Base-by-base conservation (phyloP, 2,888 invertebrate genomes). In the Calameuta idolon region DNA sequence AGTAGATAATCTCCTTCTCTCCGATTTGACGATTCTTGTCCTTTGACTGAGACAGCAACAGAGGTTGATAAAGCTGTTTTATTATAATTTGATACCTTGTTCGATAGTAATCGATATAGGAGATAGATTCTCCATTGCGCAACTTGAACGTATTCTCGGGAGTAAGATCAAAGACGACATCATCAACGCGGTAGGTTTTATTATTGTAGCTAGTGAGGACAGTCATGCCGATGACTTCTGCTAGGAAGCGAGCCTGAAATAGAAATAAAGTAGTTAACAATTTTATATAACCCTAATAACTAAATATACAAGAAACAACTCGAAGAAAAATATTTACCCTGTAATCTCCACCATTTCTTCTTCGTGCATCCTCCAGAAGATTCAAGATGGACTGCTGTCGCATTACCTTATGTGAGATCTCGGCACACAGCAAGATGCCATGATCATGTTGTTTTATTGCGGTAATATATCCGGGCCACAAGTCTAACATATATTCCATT, bases 401-500 rank as follows among this genome's bases (percentile, higher is more conserved):
- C 92, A 98, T 94, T 0, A 98, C 95, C 92, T 98, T 98, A 87
- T 97, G 96, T 0, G 95, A 93, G 0, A 98, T 94, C 89, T 98
- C 98, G 0, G 95, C 93, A 75, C 96, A 96, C 93, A 98, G 93
- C 12, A 98, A 91, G n/a, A 98, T 93, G 1, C 94, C 92, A 0
- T 93, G 91, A 88, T 98, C 98, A 88, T 96, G 96, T 84, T 97
- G 96, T 1, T 97, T 94, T 69, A 98, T 97, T 0, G 96, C 95
- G 0, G 98, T 97, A n/a, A 95, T 92, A 84, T 96, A 97, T 0
- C 97, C 97, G 0, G 97, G 97, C 96, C 97, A 97, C 0, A 97
- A 90, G 88, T 96, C 95, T 12, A 97, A 87, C 73, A 92, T 93
- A 80, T 92, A 93, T 35, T 96, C 94, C 0, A 92, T 93, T 15